Base-by-base conservation (phyloP, 2,113 vertebrate species). In the Neopipo cinnamomea region DNA sequence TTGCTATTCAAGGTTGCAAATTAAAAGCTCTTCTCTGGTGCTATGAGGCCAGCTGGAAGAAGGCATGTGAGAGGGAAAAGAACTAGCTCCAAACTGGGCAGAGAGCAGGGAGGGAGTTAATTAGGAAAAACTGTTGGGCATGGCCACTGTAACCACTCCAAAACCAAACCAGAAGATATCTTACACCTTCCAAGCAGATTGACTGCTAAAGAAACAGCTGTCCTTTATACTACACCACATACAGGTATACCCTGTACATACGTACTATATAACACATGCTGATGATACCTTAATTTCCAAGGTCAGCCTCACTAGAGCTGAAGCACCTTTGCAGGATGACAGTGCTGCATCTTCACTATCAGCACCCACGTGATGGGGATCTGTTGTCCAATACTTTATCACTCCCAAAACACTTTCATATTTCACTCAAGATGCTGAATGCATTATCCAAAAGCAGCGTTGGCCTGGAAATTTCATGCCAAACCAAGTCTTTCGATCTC, bases 401-500 rank as follows among this genome's bases (percentile, higher is more conserved):
- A 63, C 56, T 56, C 72, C 42, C 52, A n/a, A 66, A 89, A 66
- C 41, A 41, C 33, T 22, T 22, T n/a, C 41, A 12, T 44, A 5
- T 85, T 95, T 91, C 58, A 88, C 70, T 72, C 74, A 52, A 72
- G 72, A 93, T 84, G 82, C 89, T 96, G 85, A 90, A 97, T 93
- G 70, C 30, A 65, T 95, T 85, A 90, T 81, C 71, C 22, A 37
- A 83, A 88, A 96, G 56, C 47, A 67, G 93, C 95, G 94, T 79
- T 97, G 92, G 89, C 95, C 91, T 84, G 87, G 90, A 93, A 92
- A 96, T 94, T 96, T 93, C 88, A 66, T 82, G 81, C 61, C 96
- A 95, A 95, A 88, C 81, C 85, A 97, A 94, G 85, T 49, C 27
- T 89, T 97, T 93, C 95, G 95, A 96, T 90, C 93, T 93, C 84